A percentile compares a stretch with the other conserved stretches of the same genome.
These are phyloP conservation scores for Pocillopora verrucosa DNA, from an alignment of 64 coral and sea anemone species.

Conservation along the genomic window DNA sequence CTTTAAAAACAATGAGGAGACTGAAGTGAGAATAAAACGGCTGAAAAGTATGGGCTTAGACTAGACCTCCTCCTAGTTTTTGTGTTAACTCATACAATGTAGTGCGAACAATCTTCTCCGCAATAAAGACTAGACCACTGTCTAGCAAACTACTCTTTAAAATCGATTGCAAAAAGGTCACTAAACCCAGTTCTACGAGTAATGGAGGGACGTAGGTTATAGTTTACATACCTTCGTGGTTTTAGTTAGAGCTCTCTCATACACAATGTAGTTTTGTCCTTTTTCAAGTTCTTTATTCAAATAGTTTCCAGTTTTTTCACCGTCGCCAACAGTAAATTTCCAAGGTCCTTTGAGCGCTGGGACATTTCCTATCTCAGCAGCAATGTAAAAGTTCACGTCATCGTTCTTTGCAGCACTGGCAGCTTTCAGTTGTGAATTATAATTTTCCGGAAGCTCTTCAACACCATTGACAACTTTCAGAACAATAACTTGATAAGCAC, in stretches of 20 bases:
- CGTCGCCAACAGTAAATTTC: conserved; percentile 22
- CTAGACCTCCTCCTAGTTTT: too few relatives aligned
- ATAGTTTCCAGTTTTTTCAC: background rate
- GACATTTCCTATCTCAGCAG: background rate
- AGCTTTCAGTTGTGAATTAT: background rate
- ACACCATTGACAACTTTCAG: background rate
- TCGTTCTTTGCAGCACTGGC: background rate
- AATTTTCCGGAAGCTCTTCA: background rate
- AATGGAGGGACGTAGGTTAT: too few relatives aligned
- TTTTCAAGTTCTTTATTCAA: conserved; percentile 10
- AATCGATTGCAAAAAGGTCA: too few relatives aligned
- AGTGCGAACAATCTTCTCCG: too few relatives aligned
- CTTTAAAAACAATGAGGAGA: too few relatives aligned
- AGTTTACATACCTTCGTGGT: background rate
- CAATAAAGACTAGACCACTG: too few relatives aligned
- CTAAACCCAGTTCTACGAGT: too few relatives aligned
- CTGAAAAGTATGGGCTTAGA: too few relatives aligned
- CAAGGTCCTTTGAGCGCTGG: background rate
- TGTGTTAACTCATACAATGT: too few relatives aligned
- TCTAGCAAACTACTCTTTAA: too few relatives aligned
- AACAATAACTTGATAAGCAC: conserved; percentile 2
- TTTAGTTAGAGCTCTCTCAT: background rate
- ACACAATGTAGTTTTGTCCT: conserved; percentile 3
- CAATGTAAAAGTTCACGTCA: background rate
- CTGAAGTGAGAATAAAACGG: too few relatives aligned